These are phyloP conservation scores for Scaptodrosophila latifasciaeformis DNA, from an alignment of 2,888 invertebrate species.

Conservation along the genomic window DNA sequence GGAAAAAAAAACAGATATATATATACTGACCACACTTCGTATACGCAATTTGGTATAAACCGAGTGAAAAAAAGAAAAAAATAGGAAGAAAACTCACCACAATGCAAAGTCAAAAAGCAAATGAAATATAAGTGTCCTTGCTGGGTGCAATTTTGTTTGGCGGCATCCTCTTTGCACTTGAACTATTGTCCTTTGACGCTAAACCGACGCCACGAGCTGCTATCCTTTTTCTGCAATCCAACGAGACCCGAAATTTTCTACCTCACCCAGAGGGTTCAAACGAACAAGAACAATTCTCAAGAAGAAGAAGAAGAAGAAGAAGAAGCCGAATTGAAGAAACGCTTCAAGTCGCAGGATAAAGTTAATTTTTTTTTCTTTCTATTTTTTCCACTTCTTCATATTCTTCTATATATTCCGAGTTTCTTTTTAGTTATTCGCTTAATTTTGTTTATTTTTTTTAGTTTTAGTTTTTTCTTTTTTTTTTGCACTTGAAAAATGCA, in stretches of 20 bases:
- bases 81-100: constrained; percentile 53
- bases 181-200: constrained; percentile 70
- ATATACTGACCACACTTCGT: constrained; percentile 37
- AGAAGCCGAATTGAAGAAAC: no score
- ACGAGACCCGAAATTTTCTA: neutral
- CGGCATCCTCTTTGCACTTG: constrained; percentile 72
- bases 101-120: constrained; percentile 20
- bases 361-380: neutral
- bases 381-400: constrained; percentile 5
- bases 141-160: constrained; percentile 22
- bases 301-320: neutral
- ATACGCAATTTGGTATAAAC: constrained; percentile 44
- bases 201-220: constrained; percentile 30
- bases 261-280: neutral
- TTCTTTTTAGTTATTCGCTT: constrained; percentile 10
- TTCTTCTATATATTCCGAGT: constrained; percentile 14
- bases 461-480: constrained; percentile 16
- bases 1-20: no score
- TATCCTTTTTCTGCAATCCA: constrained; percentile 49
- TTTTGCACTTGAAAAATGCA: constrained; percentile 31
- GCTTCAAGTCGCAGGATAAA: no score
- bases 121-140: constrained; percentile 35
- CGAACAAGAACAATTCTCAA: neutral
- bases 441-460: constrained; percentile 21
- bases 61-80: constrained; percentile 5